These are phyloP conservation scores for Leptopilina boulardi DNA, from an alignment of 1,140 invertebrate genomes.

Conservation along the genomic window DNA sequence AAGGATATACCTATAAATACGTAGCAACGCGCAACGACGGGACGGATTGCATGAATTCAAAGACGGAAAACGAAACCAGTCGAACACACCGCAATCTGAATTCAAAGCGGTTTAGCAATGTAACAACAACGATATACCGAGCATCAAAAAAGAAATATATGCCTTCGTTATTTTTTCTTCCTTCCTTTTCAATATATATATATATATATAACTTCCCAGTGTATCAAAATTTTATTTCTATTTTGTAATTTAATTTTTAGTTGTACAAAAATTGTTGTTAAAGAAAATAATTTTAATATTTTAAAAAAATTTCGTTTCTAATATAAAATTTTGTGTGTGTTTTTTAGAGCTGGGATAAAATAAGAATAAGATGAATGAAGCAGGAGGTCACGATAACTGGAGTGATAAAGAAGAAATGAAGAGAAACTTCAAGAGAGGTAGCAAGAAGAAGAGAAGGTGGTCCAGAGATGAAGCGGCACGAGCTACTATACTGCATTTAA, in stretches of 20 bases:
- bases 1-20: constrained; percentile 68
- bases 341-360: constrained; percentile 45
- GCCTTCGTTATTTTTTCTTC: constrained; percentile 40
- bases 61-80: constrained; percentile 64
- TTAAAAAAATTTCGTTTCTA: too few species aligned
- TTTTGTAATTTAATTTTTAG: too few species aligned
- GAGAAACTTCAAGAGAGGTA: constrained; percentile 41
- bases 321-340: too few species aligned
- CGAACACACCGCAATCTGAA: constrained; percentile 71
- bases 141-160: constrained; percentile 46
- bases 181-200: constrained; percentile 32
- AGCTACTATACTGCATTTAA: constrained; percentile 42
- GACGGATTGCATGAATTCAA: constrained; percentile 73
- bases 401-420: constrained; percentile 40
- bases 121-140: constrained; percentile 26
- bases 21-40: constrained; percentile 54
- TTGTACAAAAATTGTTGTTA: too few species aligned
- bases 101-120: constrained; percentile 66
- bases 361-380: constrained; percentile 46
- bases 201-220: background rate
- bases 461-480: constrained; percentile 62
- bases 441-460: constrained; percentile 43
- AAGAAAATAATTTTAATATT: too few species aligned
- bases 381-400: constrained; percentile 39
- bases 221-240: too few species aligned